Evolutionary conservation across 2,888 invertebrate genomes (phyloP).

Genomic region (Linhomoeus sp.): DNA sequence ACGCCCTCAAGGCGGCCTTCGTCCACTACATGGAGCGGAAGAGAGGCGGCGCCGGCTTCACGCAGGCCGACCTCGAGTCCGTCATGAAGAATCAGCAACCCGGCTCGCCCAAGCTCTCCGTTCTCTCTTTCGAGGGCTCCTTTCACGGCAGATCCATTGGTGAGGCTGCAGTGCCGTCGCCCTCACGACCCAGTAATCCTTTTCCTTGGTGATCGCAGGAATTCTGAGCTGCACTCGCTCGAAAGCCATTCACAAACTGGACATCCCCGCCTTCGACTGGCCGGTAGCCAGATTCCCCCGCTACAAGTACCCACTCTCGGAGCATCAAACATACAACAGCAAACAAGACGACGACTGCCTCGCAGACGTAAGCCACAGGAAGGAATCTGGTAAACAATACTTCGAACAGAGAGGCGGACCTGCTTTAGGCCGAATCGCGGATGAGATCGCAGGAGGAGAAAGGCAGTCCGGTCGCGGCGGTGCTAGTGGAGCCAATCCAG

Average conservation of each 20-base stretch:
- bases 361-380: slow-evolving; percentile 36
- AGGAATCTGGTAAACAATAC: too few species aligned
- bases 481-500: slow-evolving; percentile 86
- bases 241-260: slow-evolving; percentile 83
- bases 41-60: too few species aligned
- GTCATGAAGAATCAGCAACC: slow-evolving; percentile 66
- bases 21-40: too few species aligned
- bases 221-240: slow-evolving; percentile 50
- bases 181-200: neutral
- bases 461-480: slow-evolving; percentile 48
- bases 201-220: slow-evolving; percentile 18
- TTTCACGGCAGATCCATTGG: slow-evolving; percentile 92
- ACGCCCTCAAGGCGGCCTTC: slow-evolving; percentile 79
- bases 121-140: slow-evolving; percentile 62
- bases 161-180: slow-evolving; percentile 7
- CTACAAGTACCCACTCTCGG: slow-evolving; percentile 76
- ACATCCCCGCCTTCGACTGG: slow-evolving; percentile 85
- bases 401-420: too few species aligned
- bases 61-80: slow-evolving; percentile 45
- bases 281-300: slow-evolving; percentile 72
- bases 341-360: slow-evolving; percentile 56
- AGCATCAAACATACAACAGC: slow-evolving; percentile 52
- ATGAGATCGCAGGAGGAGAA: too few species aligned
- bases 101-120: slow-evolving; percentile 59
- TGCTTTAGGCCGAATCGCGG: too few species aligned